Evolutionary conservation across 2,797 vertebrate genomes (phyloP), one percentile per base, ranked within the genome.

Genomic region (Garrulus glandarius): DNA sequence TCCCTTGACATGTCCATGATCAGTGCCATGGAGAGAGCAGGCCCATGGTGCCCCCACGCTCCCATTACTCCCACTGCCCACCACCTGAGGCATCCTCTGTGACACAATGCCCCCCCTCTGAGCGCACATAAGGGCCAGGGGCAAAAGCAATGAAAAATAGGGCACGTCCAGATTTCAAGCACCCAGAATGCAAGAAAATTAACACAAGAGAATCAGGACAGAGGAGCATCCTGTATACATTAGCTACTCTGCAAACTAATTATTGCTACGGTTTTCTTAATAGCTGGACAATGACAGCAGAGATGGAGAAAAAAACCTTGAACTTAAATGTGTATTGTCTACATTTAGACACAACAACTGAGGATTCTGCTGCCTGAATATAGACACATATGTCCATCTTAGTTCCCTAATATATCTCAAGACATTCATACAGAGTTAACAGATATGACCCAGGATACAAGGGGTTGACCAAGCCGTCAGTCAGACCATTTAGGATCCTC

Each of bases 41-140:
- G n/a, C 10, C 29, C 34, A 8, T 0, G 3, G 52, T 49, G 52
- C 10, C 47, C 27, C 26, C 32, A 39, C 0, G 0, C n/a, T 50
- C 50, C 46, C 34, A 9, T 9, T 30, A 43, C 9, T 30, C 36
- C 32, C 26, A 10, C 15, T 39, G 39, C 22, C 34, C 4, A 3
- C 34, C 4, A 3, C 34, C 22, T 13, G 37, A 90, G 30, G 46
- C 41, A 81, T 5, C 24, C 21, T 50, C 67, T 68, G 43, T 23
- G 65, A 64, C 63, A 74, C 26, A 84, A 7, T 6, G 15, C 17
- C 11, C 21, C 65, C 39, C 63, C n/a, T 55, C 52, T 65, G 55
- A 3, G 15, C 27, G 30, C 56, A 34, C 27, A 18, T 12, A 26
- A 36, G 30, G 41, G 43, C 24, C 44, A 15, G 34, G 6, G 13